Evolutionary conservation across 2,888 invertebrate species (phyloP), one percentile per base, ranked within the genome.

Genomic region (Drosophila quinaria): DNA sequence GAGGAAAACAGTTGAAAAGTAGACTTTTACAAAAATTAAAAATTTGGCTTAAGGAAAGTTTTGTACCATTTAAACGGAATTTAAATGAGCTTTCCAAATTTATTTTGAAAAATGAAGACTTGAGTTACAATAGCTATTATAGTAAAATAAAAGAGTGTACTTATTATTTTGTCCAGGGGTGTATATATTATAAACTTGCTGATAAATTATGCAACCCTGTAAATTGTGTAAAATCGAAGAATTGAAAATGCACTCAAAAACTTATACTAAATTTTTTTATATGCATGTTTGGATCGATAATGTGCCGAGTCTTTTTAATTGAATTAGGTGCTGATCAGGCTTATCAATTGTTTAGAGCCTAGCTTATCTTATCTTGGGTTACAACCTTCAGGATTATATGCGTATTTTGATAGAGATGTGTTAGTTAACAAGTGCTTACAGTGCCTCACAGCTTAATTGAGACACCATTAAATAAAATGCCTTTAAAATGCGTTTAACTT

Each of bases 321-420:
- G 47, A 77, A 86, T 54, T 56, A 10, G 33, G 19, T 33, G 41
- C 49, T 56, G 68, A 63, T 70, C 67, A 49, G 13, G 68, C 80
- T 86, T 83, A 83, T 84, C 84, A 78, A 37, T 52, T 72, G 35
- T 46, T 67, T 66, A 71, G 56, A 69, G 56, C 62, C 52, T 54
- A 67, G 62, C 69, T 70, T 74, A 82, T 80, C 69, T 70, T 74
- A 82, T 80, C 81, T 76, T 25, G 51, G 78, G 70, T 70, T 74
- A 70, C 49, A 72, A 54, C 76, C 76, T 80, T 67, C 58, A 42
- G 25, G 17, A 31, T 42, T 33, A 42, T 51, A 60, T 15, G 10
- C 17, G 47, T 22, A 8, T 22, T 41, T 15, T 11, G 10, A 47
- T 50, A 50, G 42, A 17, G 31, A 15, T 37, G 39, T 19, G 29